Percentiles rank a stretch among this genome's conserved stretches.
Evolutionary conservation across 2,797 vertebrate species (phyloP).

Genomic region (Rallus crepitans): DNA sequence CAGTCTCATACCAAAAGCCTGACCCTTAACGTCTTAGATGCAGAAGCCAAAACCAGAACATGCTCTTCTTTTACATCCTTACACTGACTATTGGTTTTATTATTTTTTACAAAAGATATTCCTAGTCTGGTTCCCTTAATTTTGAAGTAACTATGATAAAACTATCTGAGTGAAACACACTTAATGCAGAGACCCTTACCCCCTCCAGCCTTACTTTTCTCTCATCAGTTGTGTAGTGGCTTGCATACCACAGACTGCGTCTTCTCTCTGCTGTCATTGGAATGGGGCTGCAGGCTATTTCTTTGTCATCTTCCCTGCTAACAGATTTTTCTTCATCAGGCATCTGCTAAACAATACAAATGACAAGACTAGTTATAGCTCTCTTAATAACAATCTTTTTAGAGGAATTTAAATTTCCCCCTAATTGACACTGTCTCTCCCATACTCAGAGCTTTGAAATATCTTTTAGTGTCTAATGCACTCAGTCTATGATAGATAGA

Average conservation of each 20-base stretch:
- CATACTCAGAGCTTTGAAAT: background rate
- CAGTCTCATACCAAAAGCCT: background rate
- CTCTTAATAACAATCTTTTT: background rate
- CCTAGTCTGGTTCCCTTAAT: background rate
- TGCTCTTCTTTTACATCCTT: background rate
- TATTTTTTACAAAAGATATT: background rate
- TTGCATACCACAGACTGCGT: constrained; percentile 90
- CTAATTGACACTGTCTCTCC: background rate
- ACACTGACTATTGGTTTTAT: background rate
- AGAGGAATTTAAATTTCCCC: background rate
- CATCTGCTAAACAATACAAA: constrained; percentile 64
- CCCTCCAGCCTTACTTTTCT: constrained; percentile 84
- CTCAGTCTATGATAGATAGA: fast-evolving
- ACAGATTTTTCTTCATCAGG: constrained; percentile 73
- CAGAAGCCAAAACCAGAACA: background rate
- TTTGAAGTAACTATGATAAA: background rate
- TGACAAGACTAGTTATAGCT: background rate
- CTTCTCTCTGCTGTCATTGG: constrained; percentile 86
- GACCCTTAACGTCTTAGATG: background rate
- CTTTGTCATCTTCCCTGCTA: constrained; percentile 81
- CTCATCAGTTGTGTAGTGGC: constrained; percentile 90
- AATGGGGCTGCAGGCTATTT: constrained; percentile 75
- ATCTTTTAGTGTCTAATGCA: background rate
- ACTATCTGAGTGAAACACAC: background rate
- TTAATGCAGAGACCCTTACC: background rate